Conservation (phyloP, 2,797 vertebrate genomes). For the Betta splendens region DNA sequence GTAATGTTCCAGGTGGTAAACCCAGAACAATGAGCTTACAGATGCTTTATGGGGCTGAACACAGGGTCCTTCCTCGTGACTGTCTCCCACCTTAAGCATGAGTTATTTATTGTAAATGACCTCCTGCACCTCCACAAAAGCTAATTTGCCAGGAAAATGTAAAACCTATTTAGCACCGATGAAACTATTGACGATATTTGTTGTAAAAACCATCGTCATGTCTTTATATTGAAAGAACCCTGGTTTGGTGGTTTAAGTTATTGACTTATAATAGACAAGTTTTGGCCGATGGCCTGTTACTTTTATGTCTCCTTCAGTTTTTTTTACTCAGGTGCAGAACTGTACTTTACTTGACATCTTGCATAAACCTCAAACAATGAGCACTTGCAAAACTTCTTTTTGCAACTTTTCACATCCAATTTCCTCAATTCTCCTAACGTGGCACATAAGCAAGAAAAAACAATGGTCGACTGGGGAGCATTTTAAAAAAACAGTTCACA, state of each 20-base stretch:
- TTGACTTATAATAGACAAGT: constrained; percentile 57
- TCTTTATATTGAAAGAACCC: too few relatives aligned
- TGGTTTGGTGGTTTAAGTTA: constrained; percentile 19
- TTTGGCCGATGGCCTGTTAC: constrained; percentile 3
- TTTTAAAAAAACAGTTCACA: constrained; percentile 16
- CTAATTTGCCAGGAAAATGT: neutral
- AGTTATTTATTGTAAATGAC: too few relatives aligned
- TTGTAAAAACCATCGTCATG: neutral
- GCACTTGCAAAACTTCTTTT: constrained; percentile 10
- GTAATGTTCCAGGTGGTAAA: neutral
- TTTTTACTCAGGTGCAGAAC: constrained; percentile 2
- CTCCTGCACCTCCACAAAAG: too few relatives aligned
- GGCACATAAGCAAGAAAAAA: constrained; percentile 11
- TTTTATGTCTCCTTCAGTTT: neutral
- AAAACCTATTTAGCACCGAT: neutral
- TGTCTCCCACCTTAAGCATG: too few relatives aligned
- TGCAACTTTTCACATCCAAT: neutral
- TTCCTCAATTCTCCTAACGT: neutral
- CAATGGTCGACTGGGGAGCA: neutral
- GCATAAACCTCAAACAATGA: constrained; percentile 1
- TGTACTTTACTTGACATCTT: constrained; percentile 11
- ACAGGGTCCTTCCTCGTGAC: too few relatives aligned
- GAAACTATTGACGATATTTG: neutral
- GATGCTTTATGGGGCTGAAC: too few relatives aligned
- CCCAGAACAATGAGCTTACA: neutral